Percentiles rank a stretch among this genome's conserved stretches.
These are phyloP conservation scores for Ctenomys sociabilis DNA, from an alignment of 2,113 vertebrate species.

Conservation along the genomic window DNA sequence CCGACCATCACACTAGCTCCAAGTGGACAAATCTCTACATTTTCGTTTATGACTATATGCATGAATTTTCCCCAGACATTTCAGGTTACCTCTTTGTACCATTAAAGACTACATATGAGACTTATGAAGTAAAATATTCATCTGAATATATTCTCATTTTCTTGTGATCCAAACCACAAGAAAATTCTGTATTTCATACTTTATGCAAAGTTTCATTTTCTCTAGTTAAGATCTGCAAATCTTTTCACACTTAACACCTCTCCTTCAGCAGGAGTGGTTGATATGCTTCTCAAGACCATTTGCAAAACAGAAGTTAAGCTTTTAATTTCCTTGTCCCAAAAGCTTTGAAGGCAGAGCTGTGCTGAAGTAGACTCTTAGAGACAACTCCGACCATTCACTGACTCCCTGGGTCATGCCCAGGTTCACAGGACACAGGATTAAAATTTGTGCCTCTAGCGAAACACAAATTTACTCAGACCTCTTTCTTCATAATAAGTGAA, in stretches of 20 bases:
- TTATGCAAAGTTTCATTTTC: background rate
- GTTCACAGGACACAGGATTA: background rate
- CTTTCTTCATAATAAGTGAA: background rate
- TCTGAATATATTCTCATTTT: background rate
- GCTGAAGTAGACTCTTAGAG: rapidly evolving
- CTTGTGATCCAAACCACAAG: background rate
- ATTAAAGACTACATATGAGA: background rate
- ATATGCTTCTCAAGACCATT: background rate
- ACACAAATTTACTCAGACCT: background rate
- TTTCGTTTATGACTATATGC: background rate
- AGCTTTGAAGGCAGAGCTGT: background rate
- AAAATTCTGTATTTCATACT: background rate
- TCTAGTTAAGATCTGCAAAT: background rate
- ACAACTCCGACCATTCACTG: too few relatives aligned
- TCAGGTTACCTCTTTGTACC: background rate
- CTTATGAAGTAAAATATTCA: background rate
- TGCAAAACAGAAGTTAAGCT: background rate
- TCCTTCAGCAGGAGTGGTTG: background rate
- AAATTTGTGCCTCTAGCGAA: background rate
- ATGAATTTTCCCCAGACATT: background rate
- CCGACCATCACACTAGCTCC: rapidly evolving
- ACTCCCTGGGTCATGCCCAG: background rate
- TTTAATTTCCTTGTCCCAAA: background rate
- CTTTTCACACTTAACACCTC: background rate
- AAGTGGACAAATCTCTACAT: background rate